Conservation (phyloP, 1,140 invertebrate species). For the Nixonia krombeini region DNA sequence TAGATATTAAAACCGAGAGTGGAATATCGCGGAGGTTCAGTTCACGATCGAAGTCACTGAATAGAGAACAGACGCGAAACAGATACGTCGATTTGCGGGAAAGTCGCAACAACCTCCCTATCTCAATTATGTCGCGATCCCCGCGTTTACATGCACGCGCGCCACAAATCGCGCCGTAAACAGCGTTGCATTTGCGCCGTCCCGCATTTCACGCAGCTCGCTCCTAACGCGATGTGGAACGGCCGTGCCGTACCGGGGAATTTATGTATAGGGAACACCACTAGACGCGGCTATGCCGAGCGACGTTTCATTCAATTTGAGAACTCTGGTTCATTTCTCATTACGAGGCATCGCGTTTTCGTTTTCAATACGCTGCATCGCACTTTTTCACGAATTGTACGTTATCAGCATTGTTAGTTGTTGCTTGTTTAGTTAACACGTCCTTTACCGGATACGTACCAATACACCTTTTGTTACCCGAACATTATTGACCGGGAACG, state of each 20-base stretch:
- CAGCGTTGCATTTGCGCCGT: slow-evolving; percentile 16
- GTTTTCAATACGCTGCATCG: not conserved
- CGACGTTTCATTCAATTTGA: too few relatives aligned
- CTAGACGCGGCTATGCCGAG: too few relatives aligned
- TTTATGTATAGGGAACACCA: slow-evolving; percentile 30
- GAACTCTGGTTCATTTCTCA: slow-evolving; percentile 21
- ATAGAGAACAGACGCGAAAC: not conserved
- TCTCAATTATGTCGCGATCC: slow-evolving; percentile 1
- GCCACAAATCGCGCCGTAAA: slow-evolving; percentile 20
- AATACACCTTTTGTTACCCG: too few relatives aligned
- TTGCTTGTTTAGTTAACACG: too few relatives aligned
- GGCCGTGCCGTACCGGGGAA: slow-evolving; percentile 18
- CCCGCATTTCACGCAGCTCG: slow-evolving; percentile 33
- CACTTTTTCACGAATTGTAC: not conserved
- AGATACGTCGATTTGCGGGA: not conserved
- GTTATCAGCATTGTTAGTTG: too few relatives aligned
- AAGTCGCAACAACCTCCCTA: not conserved
- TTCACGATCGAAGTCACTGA: not conserved
- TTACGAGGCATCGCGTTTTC: slow-evolving; percentile 5
- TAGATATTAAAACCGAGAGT: not conserved
- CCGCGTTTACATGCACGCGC: too few relatives aligned
- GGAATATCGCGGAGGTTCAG: too few relatives aligned
- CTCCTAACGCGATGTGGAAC: slow-evolving; percentile 31
- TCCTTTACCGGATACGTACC: too few relatives aligned
- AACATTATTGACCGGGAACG: too few relatives aligned